A percentile compares a stretch with the other conserved stretches of the same genome.
phyloP scores from a whole-genome alignment of 2,797 vertebrate genomes.

The Enteromius radiatus region DNA sequence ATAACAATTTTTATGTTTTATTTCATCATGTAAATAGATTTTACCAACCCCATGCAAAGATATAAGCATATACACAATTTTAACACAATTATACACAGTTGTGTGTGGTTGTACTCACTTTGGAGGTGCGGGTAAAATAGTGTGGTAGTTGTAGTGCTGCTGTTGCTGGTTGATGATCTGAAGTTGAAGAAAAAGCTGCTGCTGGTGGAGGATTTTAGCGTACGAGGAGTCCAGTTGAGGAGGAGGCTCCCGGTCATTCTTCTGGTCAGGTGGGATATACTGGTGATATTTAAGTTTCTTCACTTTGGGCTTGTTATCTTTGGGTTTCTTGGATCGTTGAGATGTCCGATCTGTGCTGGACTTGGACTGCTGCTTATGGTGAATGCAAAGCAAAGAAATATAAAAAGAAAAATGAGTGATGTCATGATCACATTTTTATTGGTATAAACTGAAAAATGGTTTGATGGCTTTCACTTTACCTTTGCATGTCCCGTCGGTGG shows the following conservation, averaged over 20 bases:
- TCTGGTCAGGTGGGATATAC: slow-evolving; percentile 98
- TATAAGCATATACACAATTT: neutral
- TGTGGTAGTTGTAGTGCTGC: slow-evolving; percentile 97
- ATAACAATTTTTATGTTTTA: neutral
- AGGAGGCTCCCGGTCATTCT: slow-evolving; percentile 90
- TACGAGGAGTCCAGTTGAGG: slow-evolving; percentile 95
- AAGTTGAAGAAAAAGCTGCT: slow-evolving; percentile 96
- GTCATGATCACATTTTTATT: neutral
- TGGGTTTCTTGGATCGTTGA: slow-evolving; percentile 91
- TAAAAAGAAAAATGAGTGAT: slow-evolving; percentile 25
- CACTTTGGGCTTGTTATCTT: slow-evolving; percentile 95
- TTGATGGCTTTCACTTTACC: slow-evolving; percentile 71
- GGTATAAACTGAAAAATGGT: slow-evolving; percentile 19
- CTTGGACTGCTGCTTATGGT: slow-evolving; percentile 79
- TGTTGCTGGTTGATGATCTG: slow-evolving; percentile 98
- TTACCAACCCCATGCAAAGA: neutral
- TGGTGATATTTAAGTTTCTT: slow-evolving; percentile 98
- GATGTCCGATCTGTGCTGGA: slow-evolving; percentile 83
- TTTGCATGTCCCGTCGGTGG: slow-evolving; percentile 81
- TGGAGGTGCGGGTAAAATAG: slow-evolving; percentile 94
- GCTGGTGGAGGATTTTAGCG: slow-evolving; percentile 93
- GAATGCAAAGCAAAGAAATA: neutral
- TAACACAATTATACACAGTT: too few species aligned
- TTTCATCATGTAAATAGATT: too few species aligned
- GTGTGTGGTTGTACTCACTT: slow-evolving; percentile 79